These are phyloP conservation scores for Tricholauxania praeusta DNA, from an alignment of 2,888 invertebrate species.

Conservation along the genomic window DNA sequence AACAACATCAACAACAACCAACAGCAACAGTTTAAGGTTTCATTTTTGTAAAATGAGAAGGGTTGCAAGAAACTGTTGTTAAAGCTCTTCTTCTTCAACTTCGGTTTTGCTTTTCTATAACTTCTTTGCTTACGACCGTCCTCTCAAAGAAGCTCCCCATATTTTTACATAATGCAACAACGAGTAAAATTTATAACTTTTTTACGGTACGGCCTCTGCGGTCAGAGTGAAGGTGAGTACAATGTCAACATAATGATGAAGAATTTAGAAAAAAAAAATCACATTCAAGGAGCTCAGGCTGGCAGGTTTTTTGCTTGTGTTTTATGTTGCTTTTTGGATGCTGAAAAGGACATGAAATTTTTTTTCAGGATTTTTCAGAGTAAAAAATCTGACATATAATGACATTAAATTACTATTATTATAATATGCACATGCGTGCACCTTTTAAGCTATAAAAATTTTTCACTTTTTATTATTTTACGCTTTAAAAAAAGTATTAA, in stretches of 20 bases:
- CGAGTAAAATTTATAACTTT: slow-evolving; percentile 12
- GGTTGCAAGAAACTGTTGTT: neutral
- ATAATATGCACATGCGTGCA: too few species aligned
- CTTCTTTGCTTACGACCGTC: neutral
- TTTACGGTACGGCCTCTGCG: slow-evolving; percentile 26
- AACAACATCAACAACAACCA: slow-evolving; percentile 19
- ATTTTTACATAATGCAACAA: neutral
- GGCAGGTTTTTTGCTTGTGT: neutral
- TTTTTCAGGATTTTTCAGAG: too few species aligned
- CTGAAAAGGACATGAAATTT: neutral
- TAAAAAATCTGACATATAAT: too few species aligned
- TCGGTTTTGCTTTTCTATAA: neutral
- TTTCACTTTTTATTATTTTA: too few species aligned
- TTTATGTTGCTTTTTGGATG: neutral
- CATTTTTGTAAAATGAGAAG: slow-evolving; percentile 22
- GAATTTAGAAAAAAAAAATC: neutral
- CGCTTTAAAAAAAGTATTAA: too few species aligned
- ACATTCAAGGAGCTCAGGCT: neutral
- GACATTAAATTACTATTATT: too few species aligned
- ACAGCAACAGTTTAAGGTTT: slow-evolving; percentile 30
- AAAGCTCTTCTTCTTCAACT: neutral
- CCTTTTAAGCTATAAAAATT: too few species aligned
- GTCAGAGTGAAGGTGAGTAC: slow-evolving; percentile 33
- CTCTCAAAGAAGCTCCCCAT: too few species aligned
- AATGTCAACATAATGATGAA: slow-evolving; percentile 21